A percentile compares a stretch with the other conserved stretches of the same genome.
phyloP scores from a whole-genome alignment of 2,797 vertebrate genomes.

The Lacerta agilis region DNA sequence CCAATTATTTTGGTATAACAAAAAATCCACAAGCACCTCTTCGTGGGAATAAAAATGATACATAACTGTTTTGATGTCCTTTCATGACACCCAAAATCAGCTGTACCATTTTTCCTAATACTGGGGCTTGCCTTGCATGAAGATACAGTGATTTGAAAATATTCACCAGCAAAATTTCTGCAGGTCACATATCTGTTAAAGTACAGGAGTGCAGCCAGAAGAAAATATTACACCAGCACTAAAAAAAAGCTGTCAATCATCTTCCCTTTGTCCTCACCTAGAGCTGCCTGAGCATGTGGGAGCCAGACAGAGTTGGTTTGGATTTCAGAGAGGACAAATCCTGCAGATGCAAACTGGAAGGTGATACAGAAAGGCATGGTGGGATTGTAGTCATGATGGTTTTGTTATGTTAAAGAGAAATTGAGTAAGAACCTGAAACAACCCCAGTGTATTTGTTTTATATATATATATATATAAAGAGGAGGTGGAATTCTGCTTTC shows the following conservation, averaged over 20 bases:
- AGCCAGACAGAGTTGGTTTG: neutral
- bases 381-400: neutral
- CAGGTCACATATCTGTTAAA: neutral
- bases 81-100: neutral
- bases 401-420: neutral
- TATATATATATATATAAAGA: neutral
- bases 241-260: neutral
- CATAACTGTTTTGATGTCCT: neutral
- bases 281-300: neutral
- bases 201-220: neutral
- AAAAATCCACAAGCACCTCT: neutral
- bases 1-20: neutral
- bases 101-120: neutral
- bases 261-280: neutral
- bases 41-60: neutral
- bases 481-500: slow-evolving; percentile 52
- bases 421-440: neutral
- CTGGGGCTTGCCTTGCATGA: neutral
- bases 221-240: neutral
- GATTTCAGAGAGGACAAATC: neutral
- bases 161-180: neutral
- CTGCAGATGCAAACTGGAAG: neutral
- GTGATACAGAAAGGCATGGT: neutral
- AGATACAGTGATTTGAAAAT: neutral
- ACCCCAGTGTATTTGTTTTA: neutral